Evolutionary conservation across 30 jellyfish, hydroid and myxozoan species (phyloP), one percentile per base, ranked within the genome.

Genomic region (Aurelia coerulea): DNA sequence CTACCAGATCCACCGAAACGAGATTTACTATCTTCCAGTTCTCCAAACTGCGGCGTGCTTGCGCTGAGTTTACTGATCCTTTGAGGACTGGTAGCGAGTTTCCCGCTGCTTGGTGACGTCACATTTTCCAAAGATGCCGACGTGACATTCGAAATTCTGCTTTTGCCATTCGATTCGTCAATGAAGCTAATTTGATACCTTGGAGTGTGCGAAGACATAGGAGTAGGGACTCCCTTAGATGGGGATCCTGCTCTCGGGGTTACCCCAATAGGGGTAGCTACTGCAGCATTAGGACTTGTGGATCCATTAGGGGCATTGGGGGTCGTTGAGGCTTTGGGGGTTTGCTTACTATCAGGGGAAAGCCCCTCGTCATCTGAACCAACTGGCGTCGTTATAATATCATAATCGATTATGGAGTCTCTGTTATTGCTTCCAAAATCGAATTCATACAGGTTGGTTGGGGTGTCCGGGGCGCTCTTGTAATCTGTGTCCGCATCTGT

Each of bases 41-140:
- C 93, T 11, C 93, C 93, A 63, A 84, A 84, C 82, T 84, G 93
- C n/a, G 93, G 93, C 76, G 81, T 84, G 76, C 93, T 84, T 46
- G 93, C 67, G 65, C 93, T 84, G 39, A 73, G 74, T 5, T 73
- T 58, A 19, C 87, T 58, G 9, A 83, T 59, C 42, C 92, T 72
- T 53, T 83, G 80, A 50, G 92, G 86, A 71, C 86, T 84, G 82
- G 88, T 23, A 32, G 83, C 64, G 67, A 83, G 86, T 42, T 46
- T 71, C 65, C 74, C 80, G 2, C 31, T 64, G 32, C 56, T 66
- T n/a, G 72, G 33, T 31, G 89, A 19, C 72, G 89, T 31, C 16
- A 79, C 81, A 35, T 83, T 73, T 34, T 71, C 86, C 83, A 67
- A 69, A 10, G 92, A 83, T 59, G 80, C 67, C 37, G 92, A 83